Percentiles rank a stretch among this genome's conserved stretches.
Evolutionary conservation across 2,797 vertebrate species (phyloP).

Genomic region (Anguilla obscura): DNA sequence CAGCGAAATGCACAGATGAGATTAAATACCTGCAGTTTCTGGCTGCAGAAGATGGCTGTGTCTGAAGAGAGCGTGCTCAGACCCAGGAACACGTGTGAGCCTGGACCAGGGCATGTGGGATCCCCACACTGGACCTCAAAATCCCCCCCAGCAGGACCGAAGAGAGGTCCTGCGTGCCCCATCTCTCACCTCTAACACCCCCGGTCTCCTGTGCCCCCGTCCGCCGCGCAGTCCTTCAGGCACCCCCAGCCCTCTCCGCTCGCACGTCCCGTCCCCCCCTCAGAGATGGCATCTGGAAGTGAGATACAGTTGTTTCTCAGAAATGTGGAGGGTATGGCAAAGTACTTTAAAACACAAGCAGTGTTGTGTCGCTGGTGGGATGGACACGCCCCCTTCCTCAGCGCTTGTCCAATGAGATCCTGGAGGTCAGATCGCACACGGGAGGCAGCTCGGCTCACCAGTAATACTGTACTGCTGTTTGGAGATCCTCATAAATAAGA

Average conservation of each 20-base stretch:
- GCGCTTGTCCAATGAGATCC: slow-evolving; percentile 54
- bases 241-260: slow-evolving; percentile 41
- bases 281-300: slow-evolving; percentile 47
- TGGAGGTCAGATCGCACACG: slow-evolving; percentile 51
- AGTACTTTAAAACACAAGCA: slow-evolving; percentile 62
- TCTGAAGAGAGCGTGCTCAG: neutral
- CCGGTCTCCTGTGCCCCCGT: slow-evolving; percentile 31
- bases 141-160: neutral
- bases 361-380: slow-evolving; percentile 44
- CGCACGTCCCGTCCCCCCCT: slow-evolving; percentile 33
- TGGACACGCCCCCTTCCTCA: slow-evolving; percentile 73
- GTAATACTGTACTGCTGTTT: neutral
- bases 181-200: slow-evolving; percentile 65
- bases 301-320: slow-evolving; percentile 51
- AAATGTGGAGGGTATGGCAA: slow-evolving; percentile 50
- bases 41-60: neutral
- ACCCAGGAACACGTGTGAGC: no score
- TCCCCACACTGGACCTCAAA: neutral
- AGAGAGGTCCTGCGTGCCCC: slow-evolving; percentile 40
- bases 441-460: slow-evolving; percentile 26
- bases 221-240: slow-evolving; percentile 43
- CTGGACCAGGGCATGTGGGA: neutral
- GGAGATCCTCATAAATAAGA: slow-evolving; percentile 43
- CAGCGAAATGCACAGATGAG: neutral
- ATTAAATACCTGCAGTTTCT: neutral